Base-by-base conservation (phyloP, 1,140 invertebrate genomes). In the Aethina tumida region DNA sequence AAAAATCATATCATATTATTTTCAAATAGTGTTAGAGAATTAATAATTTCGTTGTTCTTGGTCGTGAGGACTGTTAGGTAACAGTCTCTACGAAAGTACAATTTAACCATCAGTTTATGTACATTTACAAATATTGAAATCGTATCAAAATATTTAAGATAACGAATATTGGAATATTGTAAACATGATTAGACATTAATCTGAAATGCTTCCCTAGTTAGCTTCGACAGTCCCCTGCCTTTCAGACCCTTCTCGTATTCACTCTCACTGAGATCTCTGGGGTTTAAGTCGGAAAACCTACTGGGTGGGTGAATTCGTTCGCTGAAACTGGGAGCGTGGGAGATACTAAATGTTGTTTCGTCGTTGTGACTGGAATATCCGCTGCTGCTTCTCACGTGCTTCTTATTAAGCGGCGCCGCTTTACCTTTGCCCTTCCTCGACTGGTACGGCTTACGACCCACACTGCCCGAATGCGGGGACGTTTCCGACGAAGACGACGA, bases 311-410 rank as follows among this genome's bases (percentile, higher is more conserved):
- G 76, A 52, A 81, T 79, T 60, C 79, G 73, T 52, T 80, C 77
- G 68, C 75, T 77, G 69, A 79, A 80, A 59, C 74, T 76, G 47
- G 74, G 74, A 63, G 75, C 75, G 60, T 79, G 77, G 47, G 76
- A 77, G 70, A 79, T 78, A 67, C 75, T 79, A 66, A 84, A 84
- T n/a, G 79, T 82, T 27, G 79, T 83, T 63, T 83, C 81, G 59
- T 83, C 80, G 51, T 80, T 82, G 62, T 84, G 79, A 62, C 77
- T 82, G 39, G 77, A 79, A 55, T 83, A 83, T 5, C 78, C 79
- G 58, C 75, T 79, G 53, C 76, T 80, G 50, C 76, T 81, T 39
- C 80, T 67, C 33, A 81, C 77, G 49, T 80, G 75, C 49, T 77
- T 54, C 53, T 70, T 69, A 30, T 66, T 50, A 15, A 60, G 36